Percentiles rank a stretch among this genome's conserved stretches.
Conservation (phyloP, 2,888 invertebrate genomes). For the Nemotelus pantherinus region DNA sequence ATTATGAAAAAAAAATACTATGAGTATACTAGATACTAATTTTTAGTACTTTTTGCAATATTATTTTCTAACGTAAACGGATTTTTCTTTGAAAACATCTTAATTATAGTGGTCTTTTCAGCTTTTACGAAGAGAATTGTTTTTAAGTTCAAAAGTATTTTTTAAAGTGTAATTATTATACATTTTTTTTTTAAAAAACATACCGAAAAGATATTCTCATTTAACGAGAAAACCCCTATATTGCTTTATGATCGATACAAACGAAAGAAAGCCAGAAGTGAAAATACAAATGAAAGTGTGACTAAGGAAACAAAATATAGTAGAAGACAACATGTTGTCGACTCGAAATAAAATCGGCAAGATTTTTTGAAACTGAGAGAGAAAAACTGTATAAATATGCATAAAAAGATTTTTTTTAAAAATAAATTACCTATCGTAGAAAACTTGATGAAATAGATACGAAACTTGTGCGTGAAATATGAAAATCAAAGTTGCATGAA, state of each 20-base stretch:
- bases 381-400: background rate
- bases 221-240: constrained; percentile 12
- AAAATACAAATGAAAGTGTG: background rate
- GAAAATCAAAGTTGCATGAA: no score
- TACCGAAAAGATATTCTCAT: background rate
- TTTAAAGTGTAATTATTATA: background rate
- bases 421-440: background rate
- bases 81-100: background rate
- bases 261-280: background rate
- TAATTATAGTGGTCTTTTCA: no score
- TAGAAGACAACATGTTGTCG: background rate
- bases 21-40: constrained; percentile 11
- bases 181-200: background rate
- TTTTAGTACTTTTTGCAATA: constrained; percentile 30
- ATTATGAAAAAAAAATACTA: background rate
- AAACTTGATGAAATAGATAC: background rate
- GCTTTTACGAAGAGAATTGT: background rate
- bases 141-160: background rate
- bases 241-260: constrained; percentile 14
- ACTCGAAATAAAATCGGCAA: constrained; percentile 10
- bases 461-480: background rate
- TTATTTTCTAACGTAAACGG: constrained; percentile 19
- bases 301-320: no score
- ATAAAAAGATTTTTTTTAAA: background rate
- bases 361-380: background rate